Conservation (phyloP, 1,140 invertebrate genomes). For the Drosophila biarmipes region DNA sequence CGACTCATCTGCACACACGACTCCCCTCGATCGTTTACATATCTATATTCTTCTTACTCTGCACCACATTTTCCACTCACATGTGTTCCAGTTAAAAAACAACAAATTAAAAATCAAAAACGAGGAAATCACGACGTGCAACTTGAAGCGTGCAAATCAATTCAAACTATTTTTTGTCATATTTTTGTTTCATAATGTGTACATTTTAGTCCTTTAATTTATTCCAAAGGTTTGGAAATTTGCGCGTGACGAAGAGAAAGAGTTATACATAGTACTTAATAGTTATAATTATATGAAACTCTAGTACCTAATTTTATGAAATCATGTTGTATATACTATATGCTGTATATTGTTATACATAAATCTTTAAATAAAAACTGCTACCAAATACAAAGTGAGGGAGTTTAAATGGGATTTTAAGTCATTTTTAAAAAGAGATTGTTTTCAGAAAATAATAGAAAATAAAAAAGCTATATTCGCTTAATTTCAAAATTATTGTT, state of each 20-base stretch:
- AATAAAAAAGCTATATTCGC: too few relatives aligned
- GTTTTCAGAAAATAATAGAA: too few relatives aligned
- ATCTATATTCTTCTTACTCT: constrained; percentile 4
- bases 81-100: constrained; percentile 2
- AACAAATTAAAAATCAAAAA: constrained; percentile 4
- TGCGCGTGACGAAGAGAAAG: constrained; percentile 61
- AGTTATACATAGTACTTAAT: constrained; percentile 73
- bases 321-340: constrained; percentile 74
- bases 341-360: constrained; percentile 65
- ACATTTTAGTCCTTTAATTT: constrained; percentile 79
- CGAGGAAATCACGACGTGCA: neutral
- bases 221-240: constrained; percentile 75
- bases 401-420: neutral
- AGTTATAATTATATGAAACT: constrained; percentile 70
- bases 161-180: constrained; percentile 38
- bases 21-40: constrained; percentile 11
- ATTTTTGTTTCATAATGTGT: constrained; percentile 73
- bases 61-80: constrained; percentile 10
- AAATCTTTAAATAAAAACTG: constrained; percentile 78
- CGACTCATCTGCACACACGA: constrained; percentile 28
- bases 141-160: neutral
- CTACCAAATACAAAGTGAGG: constrained; percentile 61
- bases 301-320: constrained; percentile 75
- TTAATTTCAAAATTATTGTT: too few relatives aligned
- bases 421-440: neutral